Conservation (phyloP, 1,140 invertebrate genomes). For the Tachypleus tridentatus region DNA sequence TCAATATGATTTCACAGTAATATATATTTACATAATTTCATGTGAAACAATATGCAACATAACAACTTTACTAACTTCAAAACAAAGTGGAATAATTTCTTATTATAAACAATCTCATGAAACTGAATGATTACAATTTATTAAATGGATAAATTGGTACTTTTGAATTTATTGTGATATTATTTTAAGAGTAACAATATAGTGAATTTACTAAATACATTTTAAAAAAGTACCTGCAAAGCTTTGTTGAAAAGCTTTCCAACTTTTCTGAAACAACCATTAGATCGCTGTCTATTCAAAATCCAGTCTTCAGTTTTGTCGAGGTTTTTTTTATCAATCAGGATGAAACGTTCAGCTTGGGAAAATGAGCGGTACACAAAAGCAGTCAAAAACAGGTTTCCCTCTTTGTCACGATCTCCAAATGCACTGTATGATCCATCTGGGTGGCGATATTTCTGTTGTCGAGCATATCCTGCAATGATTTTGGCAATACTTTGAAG, state of each 20-base stretch:
- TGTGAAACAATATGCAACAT: background rate
- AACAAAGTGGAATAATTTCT: background rate
- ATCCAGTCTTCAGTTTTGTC: conserved; percentile 37
- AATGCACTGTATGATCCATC: conserved; percentile 75
- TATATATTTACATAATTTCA: background rate
- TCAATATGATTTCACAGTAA: too few relatives aligned
- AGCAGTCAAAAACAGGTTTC: conserved; percentile 72
- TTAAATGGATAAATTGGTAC: too few relatives aligned
- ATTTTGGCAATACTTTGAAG: background rate
- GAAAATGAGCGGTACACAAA: conserved; percentile 61
- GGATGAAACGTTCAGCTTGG: conserved; percentile 48
- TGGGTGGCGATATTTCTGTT: conserved; percentile 54
- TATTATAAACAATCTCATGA: background rate
- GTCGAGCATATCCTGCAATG: conserved; percentile 52
- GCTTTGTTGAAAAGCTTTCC: conserved; percentile 12
- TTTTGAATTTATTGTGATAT: too few relatives aligned
- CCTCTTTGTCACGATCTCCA: conserved; percentile 45
- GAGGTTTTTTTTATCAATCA: conserved; percentile 46
- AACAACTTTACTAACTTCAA: background rate
- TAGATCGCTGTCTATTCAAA: conserved; percentile 26
- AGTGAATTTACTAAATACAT: too few relatives aligned
- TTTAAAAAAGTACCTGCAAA: conserved; percentile 10
- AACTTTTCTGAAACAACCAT: conserved; percentile 16
- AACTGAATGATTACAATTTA: background rate
- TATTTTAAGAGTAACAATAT: too few relatives aligned